Base-by-base conservation (phyloP, 2,888 invertebrate species). In the Portevinia maculata region DNA sequence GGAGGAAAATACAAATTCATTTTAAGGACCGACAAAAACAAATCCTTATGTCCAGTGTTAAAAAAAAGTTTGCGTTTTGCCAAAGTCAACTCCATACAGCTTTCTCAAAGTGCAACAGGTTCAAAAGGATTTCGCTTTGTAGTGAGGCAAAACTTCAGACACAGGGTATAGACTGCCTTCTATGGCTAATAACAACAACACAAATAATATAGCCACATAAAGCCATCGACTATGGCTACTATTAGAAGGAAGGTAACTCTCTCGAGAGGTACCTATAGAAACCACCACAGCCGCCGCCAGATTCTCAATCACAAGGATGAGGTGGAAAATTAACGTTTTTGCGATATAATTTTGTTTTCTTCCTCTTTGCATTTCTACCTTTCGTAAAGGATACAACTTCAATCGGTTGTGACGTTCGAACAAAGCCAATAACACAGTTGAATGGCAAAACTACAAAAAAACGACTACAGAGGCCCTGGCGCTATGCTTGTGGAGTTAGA, bases 381-480 rank as follows among this genome's bases (percentile, higher is more conserved):
- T 30, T 46, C 28, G 71, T 44, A 65, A 65, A 71, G 60, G 76
- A 60, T 34, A 83, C 64, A 67, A 73, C 73, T 78, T 83, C 83
- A 83, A 83, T 83, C 83, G 83, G 83, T 78, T 83, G 76, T 71
- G 83, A 83, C 71, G 83, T 73, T 83, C 78, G 73, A 78, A 83
- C 83, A 78, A 83, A 83, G 83, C 83, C 83, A 83, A 83, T 83
- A 83, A 78, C 83, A 83, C 78, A 83, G 78, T 64, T 73, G 83
- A 83, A 83, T 78, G 67, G 57, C 17, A 73, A 65, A 73, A 65
- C 65, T 65, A 60, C 19, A 24, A 9, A 37, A 50, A 46, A 62
- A 37, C 46, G 24, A 34, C 55, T 53, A n/a, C 24, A 44, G 52
- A 64, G 41, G 46, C 65, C 67, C 67, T 37, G 78, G 44, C 37